Evolutionary conservation across 1,140 invertebrate genomes (phyloP).

Genomic region (Acromyrmex heyeri): DNA sequence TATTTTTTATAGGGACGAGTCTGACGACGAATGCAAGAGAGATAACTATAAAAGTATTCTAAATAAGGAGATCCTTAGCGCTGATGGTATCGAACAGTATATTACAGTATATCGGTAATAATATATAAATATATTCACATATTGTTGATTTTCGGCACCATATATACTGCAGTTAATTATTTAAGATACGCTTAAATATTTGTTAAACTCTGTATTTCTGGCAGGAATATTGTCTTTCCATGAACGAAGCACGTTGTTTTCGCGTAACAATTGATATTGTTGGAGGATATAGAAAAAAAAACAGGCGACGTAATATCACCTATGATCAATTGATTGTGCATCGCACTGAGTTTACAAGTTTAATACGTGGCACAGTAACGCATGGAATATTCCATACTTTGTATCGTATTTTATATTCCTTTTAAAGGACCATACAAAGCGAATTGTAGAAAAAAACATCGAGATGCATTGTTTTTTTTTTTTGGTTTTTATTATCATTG

Average conservation of each 20-base stretch:
- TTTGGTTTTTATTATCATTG: not conserved
- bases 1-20: constrained; percentile 61
- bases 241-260: constrained; percentile 4
- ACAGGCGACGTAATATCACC: not conserved
- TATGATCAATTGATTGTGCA: constrained; percentile 6
- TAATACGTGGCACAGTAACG: constrained; percentile 6
- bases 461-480: not conserved
- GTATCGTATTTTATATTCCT: constrained; percentile 42
- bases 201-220: constrained; percentile 28
- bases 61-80: constrained; percentile 37
- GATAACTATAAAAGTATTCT: constrained; percentile 43
- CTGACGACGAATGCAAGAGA: not conserved
- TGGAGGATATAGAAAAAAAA: not conserved
- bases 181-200: constrained; percentile 29
- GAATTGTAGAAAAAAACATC: not conserved
- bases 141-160: constrained; percentile 42
- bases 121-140: constrained; percentile 23
- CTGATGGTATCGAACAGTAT: constrained; percentile 12
- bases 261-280: not conserved
- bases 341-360: constrained; percentile 16
- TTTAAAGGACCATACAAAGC: constrained; percentile 9
- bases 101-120: constrained; percentile 10
- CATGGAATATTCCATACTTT: constrained; percentile 45
- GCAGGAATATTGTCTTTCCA: constrained; percentile 41
- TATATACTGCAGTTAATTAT: constrained; percentile 46